Percentiles rank a stretch among this genome's conserved stretches.
Conservation (phyloP, 2,797 vertebrate genomes). For the Anguilla obscura region DNA sequence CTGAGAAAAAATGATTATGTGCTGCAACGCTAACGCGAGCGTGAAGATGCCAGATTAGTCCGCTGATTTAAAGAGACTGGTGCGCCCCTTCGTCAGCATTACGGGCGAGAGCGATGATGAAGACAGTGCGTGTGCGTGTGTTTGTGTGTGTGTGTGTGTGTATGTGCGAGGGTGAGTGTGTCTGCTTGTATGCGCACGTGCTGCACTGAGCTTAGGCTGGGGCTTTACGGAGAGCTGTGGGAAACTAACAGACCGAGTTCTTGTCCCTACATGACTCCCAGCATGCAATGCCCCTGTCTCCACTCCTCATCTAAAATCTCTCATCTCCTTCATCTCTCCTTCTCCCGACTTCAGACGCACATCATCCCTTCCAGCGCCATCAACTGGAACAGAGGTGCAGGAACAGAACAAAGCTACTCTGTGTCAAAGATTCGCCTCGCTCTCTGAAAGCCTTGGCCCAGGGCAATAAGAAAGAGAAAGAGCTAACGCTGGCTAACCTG, state of each 20-base stretch:
- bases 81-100: conserved; percentile 38
- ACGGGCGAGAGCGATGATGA: conserved; percentile 15
- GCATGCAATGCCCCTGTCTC: neutral
- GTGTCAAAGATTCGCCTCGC: neutral
- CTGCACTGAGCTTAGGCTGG: neutral
- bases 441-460: neutral
- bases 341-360: neutral
- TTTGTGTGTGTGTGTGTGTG: neutral
- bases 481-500: neutral
- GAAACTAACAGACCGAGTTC: neutral
- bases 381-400: neutral
- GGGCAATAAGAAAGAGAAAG: neutral
- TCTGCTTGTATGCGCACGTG: no score
- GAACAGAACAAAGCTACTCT: neutral
- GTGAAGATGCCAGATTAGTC: conserved; percentile 36
- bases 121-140: neutral
- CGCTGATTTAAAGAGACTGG: conserved; percentile 36
- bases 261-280: neutral
- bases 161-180: no score
- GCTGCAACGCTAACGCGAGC: conserved; percentile 18
- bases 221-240: neutral
- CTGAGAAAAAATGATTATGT: neutral
- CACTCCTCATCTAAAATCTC: neutral
- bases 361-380: neutral
- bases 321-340: neutral